Evolutionary conservation across 2,888 invertebrate genomes (phyloP).

Genomic region (Prosopocoilus inquinatus): DNA sequence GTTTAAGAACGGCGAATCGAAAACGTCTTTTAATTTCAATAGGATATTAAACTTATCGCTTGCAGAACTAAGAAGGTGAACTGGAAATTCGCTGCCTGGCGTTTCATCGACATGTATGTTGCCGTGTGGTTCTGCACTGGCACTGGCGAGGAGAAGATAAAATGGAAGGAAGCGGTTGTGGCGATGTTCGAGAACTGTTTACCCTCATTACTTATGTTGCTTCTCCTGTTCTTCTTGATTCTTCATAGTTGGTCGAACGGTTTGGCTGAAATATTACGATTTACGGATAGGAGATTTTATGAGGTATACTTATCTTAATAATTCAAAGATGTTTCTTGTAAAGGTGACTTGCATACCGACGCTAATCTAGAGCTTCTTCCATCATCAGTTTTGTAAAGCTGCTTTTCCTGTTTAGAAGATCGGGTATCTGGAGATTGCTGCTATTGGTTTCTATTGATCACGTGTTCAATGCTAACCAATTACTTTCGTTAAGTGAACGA

Average conservation of each 20-base stretch:
- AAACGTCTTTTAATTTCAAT: not conserved
- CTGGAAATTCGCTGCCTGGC: conserved; percentile 71
- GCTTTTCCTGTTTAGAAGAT: too few species aligned
- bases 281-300: conserved; percentile 83
- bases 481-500: too few species aligned
- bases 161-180: conserved; percentile 54
- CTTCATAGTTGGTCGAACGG: conserved; percentile 92
- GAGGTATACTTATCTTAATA: too few species aligned
- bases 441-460: too few species aligned
- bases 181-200: conserved; percentile 72
- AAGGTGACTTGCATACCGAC: too few species aligned
- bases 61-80: conserved; percentile 67
- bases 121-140: conserved; percentile 76
- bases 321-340: too few species aligned
- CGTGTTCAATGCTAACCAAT: too few species aligned
- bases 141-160: conserved; percentile 54
- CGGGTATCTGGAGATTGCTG: too few species aligned
- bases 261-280: conserved; percentile 83
- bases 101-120: conserved; percentile 74
- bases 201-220: conserved; percentile 64
- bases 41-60: too few species aligned
- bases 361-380: too few species aligned
- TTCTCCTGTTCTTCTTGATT: conserved; percentile 70
- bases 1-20: too few species aligned
- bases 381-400: too few species aligned